A percentile compares a stretch with the other conserved stretches of the same genome.
Conservation (phyloP, 2,113 vertebrate genomes). For the Nothoprocta pentlandii region DNA sequence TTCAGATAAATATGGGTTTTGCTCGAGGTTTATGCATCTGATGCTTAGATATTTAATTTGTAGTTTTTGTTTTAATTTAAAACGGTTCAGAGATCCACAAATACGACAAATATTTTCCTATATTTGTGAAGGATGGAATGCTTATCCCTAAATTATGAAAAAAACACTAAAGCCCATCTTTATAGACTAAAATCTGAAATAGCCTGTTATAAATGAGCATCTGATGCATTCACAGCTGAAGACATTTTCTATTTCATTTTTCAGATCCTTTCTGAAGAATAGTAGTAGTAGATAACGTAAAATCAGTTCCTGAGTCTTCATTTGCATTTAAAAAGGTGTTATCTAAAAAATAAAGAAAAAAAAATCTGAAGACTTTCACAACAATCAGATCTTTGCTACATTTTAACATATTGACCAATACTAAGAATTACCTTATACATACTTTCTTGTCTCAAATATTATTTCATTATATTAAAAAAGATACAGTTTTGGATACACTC, state of each 20-base stretch:
- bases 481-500: not conserved
- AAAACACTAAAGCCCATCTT: not conserved
- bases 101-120: not conserved
- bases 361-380: not conserved
- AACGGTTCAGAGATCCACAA: not conserved
- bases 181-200: not conserved
- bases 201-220: not conserved
- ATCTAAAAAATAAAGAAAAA: too few relatives aligned
- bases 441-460: not conserved
- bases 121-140: not conserved
- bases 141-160: not conserved
- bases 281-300: not conserved
- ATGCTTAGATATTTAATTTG: not conserved
- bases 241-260: not conserved
- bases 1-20: not conserved
- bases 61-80: not conserved
- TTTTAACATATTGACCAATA: not conserved
- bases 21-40: not conserved
- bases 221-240: not conserved
- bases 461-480: not conserved
- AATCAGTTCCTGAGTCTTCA: too few relatives aligned
- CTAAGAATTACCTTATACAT: accelerated
- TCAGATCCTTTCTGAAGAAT: not conserved
- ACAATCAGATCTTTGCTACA: not conserved
- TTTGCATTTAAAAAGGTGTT: not conserved